These are phyloP conservation scores for Benitochromis conjunctus DNA, from an alignment of 2,113 vertebrate species.

Conservation along the genomic window DNA sequence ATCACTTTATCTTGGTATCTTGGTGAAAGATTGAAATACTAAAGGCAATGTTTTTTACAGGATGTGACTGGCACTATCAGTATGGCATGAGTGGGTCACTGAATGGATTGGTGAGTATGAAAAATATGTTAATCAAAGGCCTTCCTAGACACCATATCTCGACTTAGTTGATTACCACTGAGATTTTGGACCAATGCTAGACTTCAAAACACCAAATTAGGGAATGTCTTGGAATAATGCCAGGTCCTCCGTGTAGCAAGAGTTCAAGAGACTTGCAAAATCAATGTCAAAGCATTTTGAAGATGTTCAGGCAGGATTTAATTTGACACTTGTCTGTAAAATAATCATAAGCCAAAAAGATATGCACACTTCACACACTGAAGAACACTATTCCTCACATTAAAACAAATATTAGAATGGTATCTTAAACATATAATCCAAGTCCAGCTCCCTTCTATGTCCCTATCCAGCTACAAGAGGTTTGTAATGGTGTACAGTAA, in stretches of 20 bases:
- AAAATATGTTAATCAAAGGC: not conserved
- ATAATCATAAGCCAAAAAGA: not conserved
- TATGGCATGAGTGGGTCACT: not conserved
- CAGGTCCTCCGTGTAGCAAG: not conserved
- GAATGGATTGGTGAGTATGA: not conserved
- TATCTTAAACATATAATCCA: not conserved
- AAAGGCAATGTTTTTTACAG: not conserved
- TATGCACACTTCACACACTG: not conserved
- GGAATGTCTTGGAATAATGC: not conserved
- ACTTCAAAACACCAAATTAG: not conserved
- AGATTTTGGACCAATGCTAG: not conserved
- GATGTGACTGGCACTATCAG: not conserved
- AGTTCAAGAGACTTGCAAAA: not conserved
- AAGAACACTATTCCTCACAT: not conserved
- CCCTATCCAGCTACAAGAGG: not conserved
- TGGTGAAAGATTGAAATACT: not conserved
- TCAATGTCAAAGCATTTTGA: not conserved
- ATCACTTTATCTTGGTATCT: not conserved
- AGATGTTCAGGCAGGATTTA: not conserved
- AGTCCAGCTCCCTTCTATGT: not conserved
- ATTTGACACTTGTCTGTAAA: not conserved
- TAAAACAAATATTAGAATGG: not conserved
- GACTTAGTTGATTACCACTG: not conserved
- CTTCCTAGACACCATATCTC: not conserved
- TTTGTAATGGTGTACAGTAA: not conserved